A percentile compares a stretch with the other conserved stretches of the same genome.
These are phyloP conservation scores for Tiaroga cobitis DNA, from an alignment of 2,797 vertebrate species.

Conservation along the genomic window DNA sequence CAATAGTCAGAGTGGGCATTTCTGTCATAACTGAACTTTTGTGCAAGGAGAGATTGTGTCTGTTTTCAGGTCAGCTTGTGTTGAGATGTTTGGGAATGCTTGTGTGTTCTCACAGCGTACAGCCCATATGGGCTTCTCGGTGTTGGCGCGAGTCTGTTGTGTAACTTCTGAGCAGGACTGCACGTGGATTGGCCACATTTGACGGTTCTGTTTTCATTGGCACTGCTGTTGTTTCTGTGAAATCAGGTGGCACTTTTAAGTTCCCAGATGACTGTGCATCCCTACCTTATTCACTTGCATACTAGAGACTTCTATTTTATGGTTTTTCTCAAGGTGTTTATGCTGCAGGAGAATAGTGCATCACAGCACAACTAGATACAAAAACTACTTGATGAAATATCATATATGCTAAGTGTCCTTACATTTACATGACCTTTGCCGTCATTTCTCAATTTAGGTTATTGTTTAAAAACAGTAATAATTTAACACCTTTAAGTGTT, in stretches of 20 bases:
- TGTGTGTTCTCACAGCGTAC: slow-evolving; percentile 6
- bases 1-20: slow-evolving; percentile 6
- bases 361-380: not conserved
- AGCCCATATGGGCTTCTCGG: slow-evolving; percentile 1
- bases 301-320: not conserved
- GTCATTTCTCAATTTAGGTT: not conserved
- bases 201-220: slow-evolving; percentile 6
- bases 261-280: slow-evolving; percentile 68
- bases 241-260: slow-evolving; percentile 61
- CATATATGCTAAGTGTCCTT: not conserved
- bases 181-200: slow-evolving; percentile 13
- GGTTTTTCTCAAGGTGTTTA: not conserved
- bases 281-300: not conserved
- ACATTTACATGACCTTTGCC: not conserved
- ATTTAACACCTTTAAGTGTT: not conserved
- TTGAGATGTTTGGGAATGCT: not conserved
- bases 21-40: slow-evolving; percentile 11
- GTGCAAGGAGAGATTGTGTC: not conserved
- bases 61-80: slow-evolving; percentile 22
- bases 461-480: not conserved
- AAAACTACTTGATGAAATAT: not conserved
- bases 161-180: slow-evolving; percentile 12
- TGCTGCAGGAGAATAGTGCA: no score
- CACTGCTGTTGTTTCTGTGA: slow-evolving; percentile 59
- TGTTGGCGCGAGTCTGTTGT: slow-evolving; percentile 11